These are phyloP conservation scores for Heliornis fulica DNA, from an alignment of 2,113 vertebrate species.

Conservation along the genomic window DNA sequence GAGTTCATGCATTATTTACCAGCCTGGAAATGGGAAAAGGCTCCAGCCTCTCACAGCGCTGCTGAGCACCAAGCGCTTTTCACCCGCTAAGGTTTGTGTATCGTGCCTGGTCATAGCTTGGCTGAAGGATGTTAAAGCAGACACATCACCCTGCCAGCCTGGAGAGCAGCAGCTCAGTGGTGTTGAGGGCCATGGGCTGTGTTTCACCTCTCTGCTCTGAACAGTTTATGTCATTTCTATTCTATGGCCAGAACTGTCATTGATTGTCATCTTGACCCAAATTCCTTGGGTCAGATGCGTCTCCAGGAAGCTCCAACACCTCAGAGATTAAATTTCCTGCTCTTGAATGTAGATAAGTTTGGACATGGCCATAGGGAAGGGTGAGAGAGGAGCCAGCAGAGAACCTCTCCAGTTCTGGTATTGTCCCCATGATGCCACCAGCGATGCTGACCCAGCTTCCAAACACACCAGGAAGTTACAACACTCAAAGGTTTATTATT, in stretches of 20 bases:
- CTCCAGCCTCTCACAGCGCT: neutral
- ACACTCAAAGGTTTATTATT: neutral
- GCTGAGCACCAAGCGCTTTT: neutral
- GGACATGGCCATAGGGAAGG: neutral
- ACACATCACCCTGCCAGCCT: rapidly evolving
- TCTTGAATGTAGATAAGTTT: too few relatives aligned
- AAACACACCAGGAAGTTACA: neutral
- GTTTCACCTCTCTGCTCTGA: neutral
- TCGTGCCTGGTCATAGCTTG: neutral
- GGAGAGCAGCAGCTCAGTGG: rapidly evolving
- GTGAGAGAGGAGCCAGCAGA: neutral
- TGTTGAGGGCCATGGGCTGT: neutral
- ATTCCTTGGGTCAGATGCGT: neutral
- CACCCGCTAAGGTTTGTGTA: neutral
- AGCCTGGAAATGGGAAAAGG: neutral
- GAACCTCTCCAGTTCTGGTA: too few relatives aligned
- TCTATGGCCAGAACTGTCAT: neutral
- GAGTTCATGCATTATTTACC: slow-evolving; percentile 37
- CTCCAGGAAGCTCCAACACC: neutral
- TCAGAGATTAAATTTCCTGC: neutral
- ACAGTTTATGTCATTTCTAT: neutral
- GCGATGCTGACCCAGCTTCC: neutral
- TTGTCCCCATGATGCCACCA: neutral
- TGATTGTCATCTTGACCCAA: rapidly evolving
- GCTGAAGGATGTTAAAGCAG: neutral